These are phyloP conservation scores for rabbit (Oryctolagus cuniculus) DNA, from an alignment of 2,113 vertebrate genomes.

Conservation along the genomic window DNA sequence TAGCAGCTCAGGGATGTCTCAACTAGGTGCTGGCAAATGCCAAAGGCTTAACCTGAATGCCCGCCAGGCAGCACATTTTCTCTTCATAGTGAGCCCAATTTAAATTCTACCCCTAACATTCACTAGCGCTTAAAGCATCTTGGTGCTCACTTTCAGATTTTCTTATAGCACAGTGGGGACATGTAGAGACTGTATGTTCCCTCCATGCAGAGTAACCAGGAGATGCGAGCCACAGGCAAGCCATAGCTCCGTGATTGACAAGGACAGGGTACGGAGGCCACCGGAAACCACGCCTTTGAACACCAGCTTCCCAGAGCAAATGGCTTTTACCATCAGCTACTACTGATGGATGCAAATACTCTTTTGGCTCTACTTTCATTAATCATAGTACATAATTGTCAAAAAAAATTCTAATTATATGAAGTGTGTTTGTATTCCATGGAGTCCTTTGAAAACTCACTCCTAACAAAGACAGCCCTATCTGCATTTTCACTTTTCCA, in stretches of 20 bases:
- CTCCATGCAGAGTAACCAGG: too few species aligned
- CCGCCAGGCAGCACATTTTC: background rate
- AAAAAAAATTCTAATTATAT: background rate
- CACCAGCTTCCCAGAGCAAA: background rate
- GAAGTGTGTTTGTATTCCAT: background rate
- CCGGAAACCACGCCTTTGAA: background rate
- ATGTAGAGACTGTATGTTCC: background rate
- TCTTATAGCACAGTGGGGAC: background rate
- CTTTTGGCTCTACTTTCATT: background rate
- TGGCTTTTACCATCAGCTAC: background rate
- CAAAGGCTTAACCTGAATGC: background rate
- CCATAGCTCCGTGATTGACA: fast-evolving
- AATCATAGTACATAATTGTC: background rate
- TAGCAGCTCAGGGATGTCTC: too few species aligned
- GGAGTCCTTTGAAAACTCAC: background rate
- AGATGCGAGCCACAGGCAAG: background rate
- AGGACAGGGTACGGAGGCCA: fast-evolving
- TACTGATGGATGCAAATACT: background rate
- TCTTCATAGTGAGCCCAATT: background rate
- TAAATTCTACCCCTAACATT: background rate
- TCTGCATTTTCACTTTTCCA: background rate
- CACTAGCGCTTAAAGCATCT: background rate
- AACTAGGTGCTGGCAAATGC: background rate
- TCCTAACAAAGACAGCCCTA: background rate
- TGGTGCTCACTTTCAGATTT: background rate